Evolutionary conservation across 2,113 vertebrate genomes (phyloP), one percentile per base, ranked within the genome.

Genomic region (Thunnus thynnus): DNA sequence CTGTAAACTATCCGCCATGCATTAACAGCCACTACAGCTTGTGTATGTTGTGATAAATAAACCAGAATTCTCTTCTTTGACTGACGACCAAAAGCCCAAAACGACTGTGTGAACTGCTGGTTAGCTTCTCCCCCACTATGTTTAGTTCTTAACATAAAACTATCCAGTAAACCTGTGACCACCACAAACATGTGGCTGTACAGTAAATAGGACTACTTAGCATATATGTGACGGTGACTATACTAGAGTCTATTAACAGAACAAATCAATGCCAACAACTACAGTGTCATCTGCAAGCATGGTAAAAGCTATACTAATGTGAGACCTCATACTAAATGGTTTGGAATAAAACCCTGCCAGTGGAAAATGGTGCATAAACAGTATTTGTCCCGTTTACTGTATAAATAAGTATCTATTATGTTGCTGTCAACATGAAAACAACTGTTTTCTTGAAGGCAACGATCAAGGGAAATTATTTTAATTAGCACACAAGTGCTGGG

Each of bases 1-100:
- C 11, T 79, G 78, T 88, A 75, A 86, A 84, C 77, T 60, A 70
- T 71, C 63, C 6, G n/a, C 12, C 72, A 84, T 81, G 78, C 78
- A 64, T 44, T 9, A 54, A 73, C 76, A 57, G 20, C 78, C n/a
- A 65, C 16, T 76, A 30, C 57, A 67, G 72, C 54, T 64, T 41
- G 80, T 76, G 41, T 82, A 46, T 10, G 16, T 20, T 50, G 56
- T 8, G 62, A 76, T 63, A 70, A 78, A 70, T 71, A 64, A 79
- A 78, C 22, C 74, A 27, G 47, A 63, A 25, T 51, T 25, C 5
- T 20, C 30, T 13, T 62, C 41, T 44, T 27, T 47, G 36, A 41
- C 36, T 41, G 36, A 41, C 36, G 36, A 41, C 22, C 27, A 64
- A 55, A 50, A 76, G 13, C 51, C 27, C 13, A 51, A 41, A 72